Conservation (phyloP, 2,888 invertebrate genomes). For the Trissoscelio sp. region DNA sequence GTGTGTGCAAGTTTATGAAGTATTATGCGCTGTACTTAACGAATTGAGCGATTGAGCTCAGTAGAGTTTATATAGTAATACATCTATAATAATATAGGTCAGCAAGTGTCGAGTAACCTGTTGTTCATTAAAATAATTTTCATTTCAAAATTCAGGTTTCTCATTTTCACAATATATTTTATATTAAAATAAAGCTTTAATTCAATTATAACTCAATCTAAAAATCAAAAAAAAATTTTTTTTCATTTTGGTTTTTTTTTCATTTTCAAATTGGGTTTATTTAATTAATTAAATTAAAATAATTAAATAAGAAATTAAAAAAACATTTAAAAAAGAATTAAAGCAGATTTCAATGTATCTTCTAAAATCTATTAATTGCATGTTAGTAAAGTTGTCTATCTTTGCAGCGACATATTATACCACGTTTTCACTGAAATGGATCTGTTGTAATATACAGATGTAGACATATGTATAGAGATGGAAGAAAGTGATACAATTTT, state of each 20-base stretch:
- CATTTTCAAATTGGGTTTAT: too few species aligned
- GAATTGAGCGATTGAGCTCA: slow-evolving; percentile 59
- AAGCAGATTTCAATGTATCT: too few species aligned
- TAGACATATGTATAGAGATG: slow-evolving; percentile 1
- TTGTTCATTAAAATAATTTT: slow-evolving; percentile 39
- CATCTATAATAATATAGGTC: slow-evolving; percentile 59
- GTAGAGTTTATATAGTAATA: slow-evolving; percentile 48
- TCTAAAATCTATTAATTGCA: not conserved
- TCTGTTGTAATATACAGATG: not conserved
- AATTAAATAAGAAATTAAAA: too few species aligned
- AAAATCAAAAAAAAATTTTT: too few species aligned
- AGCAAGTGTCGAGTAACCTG: slow-evolving; percentile 45
- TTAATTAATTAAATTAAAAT: too few species aligned
- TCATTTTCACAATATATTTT: not conserved
- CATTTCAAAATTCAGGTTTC: not conserved
- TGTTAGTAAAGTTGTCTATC: slow-evolving; percentile 15
- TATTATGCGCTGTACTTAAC: slow-evolving; percentile 52
- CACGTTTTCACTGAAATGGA: slow-evolving; percentile 54
- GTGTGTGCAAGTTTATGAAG: slow-evolving; percentile 28
- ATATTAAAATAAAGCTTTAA: too few species aligned
- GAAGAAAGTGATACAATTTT: slow-evolving; percentile 59
- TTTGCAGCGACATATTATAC: slow-evolving; percentile 8
- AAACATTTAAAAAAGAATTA: too few species aligned
- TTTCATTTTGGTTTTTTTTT: too few species aligned
- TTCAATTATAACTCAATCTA: too few species aligned